phyloP scores from a whole-genome alignment of 1,140 invertebrate genomes.

The Pseudomyrmex sp. region DNA sequence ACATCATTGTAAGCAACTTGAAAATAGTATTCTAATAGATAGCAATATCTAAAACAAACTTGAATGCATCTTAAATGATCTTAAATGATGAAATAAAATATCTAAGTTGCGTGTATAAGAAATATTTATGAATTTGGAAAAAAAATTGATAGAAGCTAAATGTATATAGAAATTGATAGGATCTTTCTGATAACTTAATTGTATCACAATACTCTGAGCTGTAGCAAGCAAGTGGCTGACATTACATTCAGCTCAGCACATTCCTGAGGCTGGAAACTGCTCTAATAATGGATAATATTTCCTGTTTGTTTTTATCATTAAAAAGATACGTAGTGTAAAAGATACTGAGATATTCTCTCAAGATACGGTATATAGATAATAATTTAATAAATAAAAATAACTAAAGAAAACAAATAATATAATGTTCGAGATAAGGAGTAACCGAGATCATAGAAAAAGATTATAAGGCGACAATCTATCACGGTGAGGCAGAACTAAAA shows the following conservation, averaged over 20 bases:
- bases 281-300: background rate
- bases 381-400: no score
- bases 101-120: background rate
- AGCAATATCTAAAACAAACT: background rate
- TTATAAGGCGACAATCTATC: background rate
- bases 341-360: no score
- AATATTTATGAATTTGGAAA: background rate
- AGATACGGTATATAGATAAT: no score
- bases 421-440: no score
- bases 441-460: no score
- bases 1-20: background rate
- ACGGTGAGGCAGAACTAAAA: background rate
- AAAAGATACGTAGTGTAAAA: no score
- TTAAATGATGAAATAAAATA: background rate
- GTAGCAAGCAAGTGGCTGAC: background rate
- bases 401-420: no score
- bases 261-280: background rate
- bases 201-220: background rate
- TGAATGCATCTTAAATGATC: background rate
- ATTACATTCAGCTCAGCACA: slow-evolving; percentile 1
- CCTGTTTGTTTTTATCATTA: background rate
- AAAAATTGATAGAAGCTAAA: background rate
- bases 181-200: background rate
- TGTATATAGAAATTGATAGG: background rate
- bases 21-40: background rate